phyloP scores from a whole-genome alignment of 2,797 vertebrate genomes.

The Tadarida brasiliensis region DNA sequence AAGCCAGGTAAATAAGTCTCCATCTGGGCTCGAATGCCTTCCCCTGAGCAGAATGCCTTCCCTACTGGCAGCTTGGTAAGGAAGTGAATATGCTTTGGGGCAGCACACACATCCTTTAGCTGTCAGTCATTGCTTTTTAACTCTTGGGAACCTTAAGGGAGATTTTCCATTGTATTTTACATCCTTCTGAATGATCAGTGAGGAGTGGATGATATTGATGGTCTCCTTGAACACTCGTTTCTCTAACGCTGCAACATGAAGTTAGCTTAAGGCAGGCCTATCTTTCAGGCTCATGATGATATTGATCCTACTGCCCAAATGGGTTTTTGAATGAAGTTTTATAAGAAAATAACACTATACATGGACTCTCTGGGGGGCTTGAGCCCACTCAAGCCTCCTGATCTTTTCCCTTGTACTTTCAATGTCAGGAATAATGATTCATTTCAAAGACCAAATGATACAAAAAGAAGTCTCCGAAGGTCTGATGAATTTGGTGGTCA shows the following conservation, averaged over 20 bases:
- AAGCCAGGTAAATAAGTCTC: background rate
- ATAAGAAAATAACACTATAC: background rate
- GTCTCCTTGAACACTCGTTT: background rate
- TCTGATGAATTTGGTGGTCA: background rate
- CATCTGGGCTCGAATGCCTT: background rate
- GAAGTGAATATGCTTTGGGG: background rate
- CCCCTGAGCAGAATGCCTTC: background rate
- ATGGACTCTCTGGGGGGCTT: background rate
- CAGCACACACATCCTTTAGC: background rate
- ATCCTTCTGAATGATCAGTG: background rate
- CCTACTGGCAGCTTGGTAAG: background rate
- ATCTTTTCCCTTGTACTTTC: background rate
- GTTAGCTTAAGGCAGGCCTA: background rate
- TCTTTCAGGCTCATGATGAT: background rate
- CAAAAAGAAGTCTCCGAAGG: background rate
- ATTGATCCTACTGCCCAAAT: background rate
- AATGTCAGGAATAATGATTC: background rate
- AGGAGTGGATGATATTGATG: background rate
- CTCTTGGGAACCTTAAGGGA: conserved; percentile 17
- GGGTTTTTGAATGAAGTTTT: background rate
- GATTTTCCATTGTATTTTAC: background rate
- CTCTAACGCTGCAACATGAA: background rate
- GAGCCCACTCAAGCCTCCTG: background rate
- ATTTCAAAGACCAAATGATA: conserved; percentile 2
- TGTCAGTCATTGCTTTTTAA: background rate